Base-by-base conservation (phyloP, 1,140 invertebrate species). In the Colletes gigas region DNA sequence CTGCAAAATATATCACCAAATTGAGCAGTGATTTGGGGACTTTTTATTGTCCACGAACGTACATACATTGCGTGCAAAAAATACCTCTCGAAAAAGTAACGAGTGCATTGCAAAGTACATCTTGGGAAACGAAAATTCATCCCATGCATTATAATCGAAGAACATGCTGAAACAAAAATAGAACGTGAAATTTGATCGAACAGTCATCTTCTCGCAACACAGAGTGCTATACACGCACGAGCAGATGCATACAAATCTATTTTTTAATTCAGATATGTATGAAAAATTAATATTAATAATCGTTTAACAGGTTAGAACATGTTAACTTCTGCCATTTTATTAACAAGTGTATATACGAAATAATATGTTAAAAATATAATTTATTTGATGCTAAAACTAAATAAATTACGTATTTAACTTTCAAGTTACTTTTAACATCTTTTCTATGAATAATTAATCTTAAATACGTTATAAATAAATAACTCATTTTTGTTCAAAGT, bases 81-180 rank as follows among this genome's bases (percentile, higher is more conserved):
- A 14, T 83, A 86, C 63, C 62, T 88, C 69, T 72, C 62, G 66
- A 50, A 41, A 81, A 82, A 67, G 44, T 71, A 82, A 80, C 50
- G 52, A 81, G 41, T 81, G 65, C 55, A 79, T 69, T 79, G 68
- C 57, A 80, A 78, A 30, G 81, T 76, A 86, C 66, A 86, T 47
- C 76, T 83, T 65, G 47, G 59, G 81, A 84, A 90, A 90, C 57
- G 84, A 90, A 86, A 89, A 89, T 88, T 63, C 82, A 90, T 82
- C 83, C 88, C 90, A 91, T 92, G 91, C 90, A 92, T 85, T 86
- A 82, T 89, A 92, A 89, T 63, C 59, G 83, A 88, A 85, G 79
- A 72, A 50, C 91, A 92, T 92, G 92, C 92, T 93, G 92, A 92
- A 93, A 93, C 90, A 92, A 89, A 79, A 88, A 69, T 12, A 81